Percentiles rank a stretch among this genome's conserved stretches.
phyloP scores from a whole-genome alignment of 2,888 invertebrate genomes.

The Caenorhabditis japonica region DNA sequence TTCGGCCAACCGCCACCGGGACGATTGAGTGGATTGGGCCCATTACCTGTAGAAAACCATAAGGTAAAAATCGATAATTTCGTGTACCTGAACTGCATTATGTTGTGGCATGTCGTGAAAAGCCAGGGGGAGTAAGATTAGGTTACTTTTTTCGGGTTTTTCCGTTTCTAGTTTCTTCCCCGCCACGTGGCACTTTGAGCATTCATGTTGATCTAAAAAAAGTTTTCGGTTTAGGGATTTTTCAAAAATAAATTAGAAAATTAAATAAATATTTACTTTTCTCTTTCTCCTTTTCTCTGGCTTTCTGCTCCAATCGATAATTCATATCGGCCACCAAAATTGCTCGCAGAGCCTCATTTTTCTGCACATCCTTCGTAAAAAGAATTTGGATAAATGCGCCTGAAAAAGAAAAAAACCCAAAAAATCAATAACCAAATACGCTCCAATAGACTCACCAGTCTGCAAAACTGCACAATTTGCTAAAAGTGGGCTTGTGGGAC shows the following conservation, averaged over 20 bases:
- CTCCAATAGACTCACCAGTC: slow-evolving; percentile 24
- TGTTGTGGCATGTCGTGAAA: slow-evolving; percentile 32
- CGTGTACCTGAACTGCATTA: slow-evolving; percentile 37
- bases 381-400: slow-evolving; percentile 31
- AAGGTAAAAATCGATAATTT: too few relatives aligned
- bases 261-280: neutral
- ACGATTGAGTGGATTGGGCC: slow-evolving; percentile 62
- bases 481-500: slow-evolving; percentile 27
- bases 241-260: too few relatives aligned
- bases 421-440: too few relatives aligned
- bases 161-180: neutral
- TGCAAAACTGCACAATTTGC: slow-evolving; percentile 57
- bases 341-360: slow-evolving; percentile 14
- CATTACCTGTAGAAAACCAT: slow-evolving; percentile 42
- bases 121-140: slow-evolving; percentile 18
- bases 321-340: slow-evolving; percentile 46
- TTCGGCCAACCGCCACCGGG: slow-evolving; percentile 60
- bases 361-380: slow-evolving; percentile 36
- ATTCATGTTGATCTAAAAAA: slow-evolving; percentile 49
- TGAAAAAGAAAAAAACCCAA: slow-evolving; percentile 4
- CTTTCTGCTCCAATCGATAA: slow-evolving; percentile 21
- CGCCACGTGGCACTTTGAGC: slow-evolving; percentile 54
- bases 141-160: neutral
- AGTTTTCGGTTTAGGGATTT: neutral
- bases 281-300: slow-evolving; percentile 15